Evolutionary conservation across 2,888 invertebrate species (phyloP).

Genomic region (Mellilla xanthometata): DNA sequence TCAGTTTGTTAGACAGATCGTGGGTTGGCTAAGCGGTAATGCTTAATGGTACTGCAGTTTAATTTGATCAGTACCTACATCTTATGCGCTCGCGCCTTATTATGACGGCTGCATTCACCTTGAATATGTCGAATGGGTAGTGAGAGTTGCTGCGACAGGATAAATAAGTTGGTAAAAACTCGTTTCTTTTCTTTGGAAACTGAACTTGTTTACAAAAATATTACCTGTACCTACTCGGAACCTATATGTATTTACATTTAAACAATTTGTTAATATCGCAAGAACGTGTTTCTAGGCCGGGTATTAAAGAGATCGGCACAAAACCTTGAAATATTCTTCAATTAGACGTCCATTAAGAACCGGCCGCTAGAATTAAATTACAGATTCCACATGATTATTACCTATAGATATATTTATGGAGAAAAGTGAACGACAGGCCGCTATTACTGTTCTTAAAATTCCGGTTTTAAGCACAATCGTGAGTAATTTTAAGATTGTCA

Average conservation of each 20-base stretch:
- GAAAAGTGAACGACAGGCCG: constrained; percentile 10
- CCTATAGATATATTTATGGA: constrained; percentile 11
- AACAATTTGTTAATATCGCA: not conserved
- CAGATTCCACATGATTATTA: constrained; percentile 6
- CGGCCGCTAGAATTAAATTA: not conserved
- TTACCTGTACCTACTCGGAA: not conserved
- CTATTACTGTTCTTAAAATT: constrained; percentile 3
- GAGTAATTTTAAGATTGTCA: constrained; percentile 5
- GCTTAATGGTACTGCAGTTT: constrained; percentile 38
- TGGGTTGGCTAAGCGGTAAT: constrained; percentile 55
- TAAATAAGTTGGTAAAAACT: constrained; percentile 14
- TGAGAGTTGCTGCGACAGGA: constrained; percentile 31
- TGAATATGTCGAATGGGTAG: constrained; percentile 43
- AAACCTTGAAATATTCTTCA: constrained; percentile 5
- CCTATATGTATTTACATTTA: not conserved
- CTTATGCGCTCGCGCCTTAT: constrained; percentile 45
- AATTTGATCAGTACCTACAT: not conserved
- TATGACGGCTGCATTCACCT: constrained; percentile 56
- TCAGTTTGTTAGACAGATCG: constrained; percentile 46
- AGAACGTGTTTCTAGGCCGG: not conserved
- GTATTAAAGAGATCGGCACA: constrained; percentile 1
- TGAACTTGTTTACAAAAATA: constrained; percentile 3
- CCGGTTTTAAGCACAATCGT: constrained; percentile 6
- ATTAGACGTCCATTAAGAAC: not conserved
- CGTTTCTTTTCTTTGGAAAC: constrained; percentile 9